phyloP scores from a whole-genome alignment of 2,113 vertebrate genomes.

The Dryoscopus gambensis region DNA sequence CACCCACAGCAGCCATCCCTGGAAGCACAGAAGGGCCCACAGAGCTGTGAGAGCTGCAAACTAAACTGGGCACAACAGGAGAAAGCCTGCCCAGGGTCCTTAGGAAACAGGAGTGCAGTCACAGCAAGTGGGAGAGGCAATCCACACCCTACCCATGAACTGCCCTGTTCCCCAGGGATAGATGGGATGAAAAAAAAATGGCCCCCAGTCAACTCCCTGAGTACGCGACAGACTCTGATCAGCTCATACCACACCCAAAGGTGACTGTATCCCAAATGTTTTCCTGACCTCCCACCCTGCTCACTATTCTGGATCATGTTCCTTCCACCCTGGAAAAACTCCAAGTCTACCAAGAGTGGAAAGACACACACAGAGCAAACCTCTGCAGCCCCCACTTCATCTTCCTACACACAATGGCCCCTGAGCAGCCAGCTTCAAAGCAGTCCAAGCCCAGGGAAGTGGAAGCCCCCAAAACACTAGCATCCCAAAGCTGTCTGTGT shows the following conservation, averaged over 20 bases:
- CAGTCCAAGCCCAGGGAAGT: background rate
- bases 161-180: rapidly evolving
- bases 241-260: rapidly evolving
- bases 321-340: rapidly evolving
- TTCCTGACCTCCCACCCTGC: background rate
- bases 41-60: background rate
- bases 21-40: background rate
- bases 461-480: background rate
- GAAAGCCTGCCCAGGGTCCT: background rate
- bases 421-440: background rate
- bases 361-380: background rate
- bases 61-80: rapidly evolving
- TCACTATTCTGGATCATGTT: rapidly evolving
- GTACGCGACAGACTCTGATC: background rate
- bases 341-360: rapidly evolving
- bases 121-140: rapidly evolving
- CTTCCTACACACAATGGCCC: background rate
- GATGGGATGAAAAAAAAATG: background rate
- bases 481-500: rapidly evolving
- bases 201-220: background rate
- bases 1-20: background rate
- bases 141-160: background rate
- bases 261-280: background rate
- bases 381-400: background rate
- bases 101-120: background rate